A percentile compares a stretch with the other conserved stretches of the same genome.
These are phyloP conservation scores for Passer montanus DNA, from an alignment of 2,113 vertebrate genomes.

Conservation along the genomic window DNA sequence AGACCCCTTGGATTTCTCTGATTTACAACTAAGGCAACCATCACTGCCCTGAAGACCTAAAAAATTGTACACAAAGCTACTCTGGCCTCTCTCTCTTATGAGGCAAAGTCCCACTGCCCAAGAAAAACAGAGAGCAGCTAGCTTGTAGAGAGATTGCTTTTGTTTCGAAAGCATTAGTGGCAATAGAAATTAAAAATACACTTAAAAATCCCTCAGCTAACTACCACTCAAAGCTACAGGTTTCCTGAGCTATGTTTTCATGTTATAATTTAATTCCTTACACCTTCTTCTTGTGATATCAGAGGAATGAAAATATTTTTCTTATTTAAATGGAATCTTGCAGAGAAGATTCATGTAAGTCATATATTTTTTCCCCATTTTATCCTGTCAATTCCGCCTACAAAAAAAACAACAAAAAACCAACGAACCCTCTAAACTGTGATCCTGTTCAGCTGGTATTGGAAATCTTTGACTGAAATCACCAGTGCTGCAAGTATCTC, in stretches of 20 bases:
- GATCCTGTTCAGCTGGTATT: not conserved
- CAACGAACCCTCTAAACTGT: not conserved
- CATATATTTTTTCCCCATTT: not conserved
- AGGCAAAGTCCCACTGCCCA: too few species aligned
- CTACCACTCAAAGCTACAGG: not conserved
- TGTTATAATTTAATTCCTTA: slow-evolving; percentile 52
- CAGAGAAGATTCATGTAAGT: not conserved
- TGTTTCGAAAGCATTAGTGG: not conserved
- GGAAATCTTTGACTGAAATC: not conserved
- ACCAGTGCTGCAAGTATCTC: not conserved
- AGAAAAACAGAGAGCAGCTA: not conserved
- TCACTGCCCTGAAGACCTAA: not conserved
- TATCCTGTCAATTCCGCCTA: not conserved
- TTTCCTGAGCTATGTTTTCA: not conserved
- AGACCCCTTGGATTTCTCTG: not conserved
- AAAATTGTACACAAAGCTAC: not conserved
- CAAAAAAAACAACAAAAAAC: not conserved
- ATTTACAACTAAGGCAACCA: not conserved
- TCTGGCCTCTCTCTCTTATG: not conserved
- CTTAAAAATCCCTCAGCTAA: not conserved
- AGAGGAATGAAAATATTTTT: not conserved
- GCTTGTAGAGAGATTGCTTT: not conserved
- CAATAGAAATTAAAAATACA: not conserved
- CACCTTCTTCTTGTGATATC: slow-evolving; percentile 23
- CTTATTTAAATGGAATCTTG: not conserved